These are phyloP conservation scores for Hirundo rustica DNA, from an alignment of 2,797 vertebrate genomes.

Conservation along the genomic window DNA sequence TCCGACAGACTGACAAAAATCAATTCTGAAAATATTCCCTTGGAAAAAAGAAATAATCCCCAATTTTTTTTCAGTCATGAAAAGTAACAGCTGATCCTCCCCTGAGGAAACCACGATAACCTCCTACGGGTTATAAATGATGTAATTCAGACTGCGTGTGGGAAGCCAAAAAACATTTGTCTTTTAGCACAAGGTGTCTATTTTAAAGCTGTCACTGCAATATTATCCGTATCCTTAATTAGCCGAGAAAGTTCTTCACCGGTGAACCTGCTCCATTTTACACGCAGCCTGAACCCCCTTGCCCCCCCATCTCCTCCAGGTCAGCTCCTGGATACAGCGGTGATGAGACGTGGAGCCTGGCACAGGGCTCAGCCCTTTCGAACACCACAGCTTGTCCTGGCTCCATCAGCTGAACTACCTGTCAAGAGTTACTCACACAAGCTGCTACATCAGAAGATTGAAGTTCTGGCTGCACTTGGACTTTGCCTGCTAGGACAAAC, in stretches of 20 bases:
- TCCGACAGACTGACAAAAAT: not conserved
- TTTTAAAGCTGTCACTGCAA: conserved; percentile 71
- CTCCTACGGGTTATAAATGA: conserved; percentile 70
- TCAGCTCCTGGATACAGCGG: not conserved
- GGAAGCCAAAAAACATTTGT: conserved; percentile 74
- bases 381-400: not conserved
- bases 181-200: conserved; percentile 73
- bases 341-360: not conserved
- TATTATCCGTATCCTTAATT: conserved; percentile 64
- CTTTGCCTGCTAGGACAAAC: not conserved
- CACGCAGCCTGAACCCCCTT: not conserved
- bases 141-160: conserved; percentile 70
- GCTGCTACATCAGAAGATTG: not conserved
- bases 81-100: conserved; percentile 73
- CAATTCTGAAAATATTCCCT: conserved; percentile 6
- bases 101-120: conserved; percentile 74
- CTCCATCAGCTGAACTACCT: not conserved
- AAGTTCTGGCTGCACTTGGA: not conserved
- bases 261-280: not conserved
- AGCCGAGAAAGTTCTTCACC: conserved; percentile 31
- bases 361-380: not conserved
- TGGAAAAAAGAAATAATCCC: not conserved
- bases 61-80: conserved; percentile 30
- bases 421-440: not conserved
- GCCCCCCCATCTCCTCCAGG: not conserved